Evolutionary conservation across 2,888 invertebrate genomes (phyloP).

Genomic region (Meteorus cinctellus): DNA sequence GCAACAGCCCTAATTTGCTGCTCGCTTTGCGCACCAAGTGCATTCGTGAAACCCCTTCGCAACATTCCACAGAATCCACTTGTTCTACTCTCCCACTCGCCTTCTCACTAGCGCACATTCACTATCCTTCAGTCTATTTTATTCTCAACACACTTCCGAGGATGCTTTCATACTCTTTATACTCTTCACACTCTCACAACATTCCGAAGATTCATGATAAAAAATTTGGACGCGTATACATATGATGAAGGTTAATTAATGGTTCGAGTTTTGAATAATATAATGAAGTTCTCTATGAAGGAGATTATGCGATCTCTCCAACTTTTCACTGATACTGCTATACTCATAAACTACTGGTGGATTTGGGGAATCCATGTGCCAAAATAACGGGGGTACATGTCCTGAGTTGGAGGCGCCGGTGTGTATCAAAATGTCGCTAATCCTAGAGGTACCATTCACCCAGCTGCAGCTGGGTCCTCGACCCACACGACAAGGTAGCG

Average conservation of each 20-base stretch:
- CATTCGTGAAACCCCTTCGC: slow-evolving; percentile 8
- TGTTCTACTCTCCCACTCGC: neutral
- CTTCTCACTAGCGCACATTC: neutral
- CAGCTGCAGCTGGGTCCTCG: slow-evolving; percentile 66
- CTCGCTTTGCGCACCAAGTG: slow-evolving; percentile 25
- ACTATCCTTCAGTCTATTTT: too few species aligned
- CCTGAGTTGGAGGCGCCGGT: slow-evolving; percentile 43
- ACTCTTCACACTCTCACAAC: too few species aligned
- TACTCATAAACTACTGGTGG: slow-evolving; percentile 19
- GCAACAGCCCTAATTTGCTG: slow-evolving; percentile 48
- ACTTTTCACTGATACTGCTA: slow-evolving; percentile 14
- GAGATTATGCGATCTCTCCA: slow-evolving; percentile 16
- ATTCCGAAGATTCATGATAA: too few species aligned
- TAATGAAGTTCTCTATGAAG: neutral
- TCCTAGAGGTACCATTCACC: slow-evolving; percentile 62
- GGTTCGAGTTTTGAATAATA: neutral
- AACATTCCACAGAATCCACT: slow-evolving; percentile 25
- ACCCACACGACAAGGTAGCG: slow-evolving; percentile 49
- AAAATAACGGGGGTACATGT: slow-evolving; percentile 20
- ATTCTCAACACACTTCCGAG: too few species aligned
- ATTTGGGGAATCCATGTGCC: slow-evolving; percentile 14
- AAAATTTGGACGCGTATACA: neutral
- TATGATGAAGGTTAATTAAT: neutral
- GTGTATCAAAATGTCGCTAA: slow-evolving; percentile 69
- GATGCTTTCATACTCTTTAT: too few species aligned